Conservation (phyloP, 2,888 invertebrate genomes). For the Limnephilus lunatus region DNA sequence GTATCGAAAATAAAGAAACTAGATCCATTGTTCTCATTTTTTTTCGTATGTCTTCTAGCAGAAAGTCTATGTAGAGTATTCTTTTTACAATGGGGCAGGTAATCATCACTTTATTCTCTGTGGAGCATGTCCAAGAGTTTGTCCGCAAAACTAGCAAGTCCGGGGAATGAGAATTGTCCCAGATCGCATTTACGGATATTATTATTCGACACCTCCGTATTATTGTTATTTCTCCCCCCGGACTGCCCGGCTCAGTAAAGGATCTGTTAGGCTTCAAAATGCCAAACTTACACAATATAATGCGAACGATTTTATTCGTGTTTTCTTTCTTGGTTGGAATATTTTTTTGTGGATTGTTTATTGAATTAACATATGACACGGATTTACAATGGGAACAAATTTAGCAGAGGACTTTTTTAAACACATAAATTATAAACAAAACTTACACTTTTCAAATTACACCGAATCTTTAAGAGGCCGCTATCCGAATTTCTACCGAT, state of each 20-base stretch:
- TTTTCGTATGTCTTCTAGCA: not conserved
- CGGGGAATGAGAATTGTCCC: not conserved
- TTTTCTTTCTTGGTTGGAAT: not conserved
- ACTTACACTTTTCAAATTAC: too few relatives aligned
- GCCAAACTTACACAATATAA: not conserved
- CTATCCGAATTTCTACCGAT: too few relatives aligned
- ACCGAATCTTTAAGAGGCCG: too few relatives aligned
- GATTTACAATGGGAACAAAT: not conserved
- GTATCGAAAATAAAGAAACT: too few relatives aligned
- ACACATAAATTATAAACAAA: too few relatives aligned
- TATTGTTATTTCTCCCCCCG: not conserved
- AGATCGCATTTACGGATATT: not conserved
- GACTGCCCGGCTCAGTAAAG: not conserved
- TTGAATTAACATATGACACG: not conserved
- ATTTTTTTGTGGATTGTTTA: not conserved
- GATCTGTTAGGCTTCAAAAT: not conserved
- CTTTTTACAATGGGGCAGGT: not conserved
- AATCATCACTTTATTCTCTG: not conserved
- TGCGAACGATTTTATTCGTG: not conserved
- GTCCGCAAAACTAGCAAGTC: not conserved
- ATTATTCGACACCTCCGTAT: constrained; percentile 2
- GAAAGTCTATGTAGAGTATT: not conserved
- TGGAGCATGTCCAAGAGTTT: not conserved
- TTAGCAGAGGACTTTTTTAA: not conserved
- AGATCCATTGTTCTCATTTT: not conserved